These are phyloP conservation scores for Lasioglossum marginatum DNA, from an alignment of 2,888 invertebrate genomes.

Conservation along the genomic window DNA sequence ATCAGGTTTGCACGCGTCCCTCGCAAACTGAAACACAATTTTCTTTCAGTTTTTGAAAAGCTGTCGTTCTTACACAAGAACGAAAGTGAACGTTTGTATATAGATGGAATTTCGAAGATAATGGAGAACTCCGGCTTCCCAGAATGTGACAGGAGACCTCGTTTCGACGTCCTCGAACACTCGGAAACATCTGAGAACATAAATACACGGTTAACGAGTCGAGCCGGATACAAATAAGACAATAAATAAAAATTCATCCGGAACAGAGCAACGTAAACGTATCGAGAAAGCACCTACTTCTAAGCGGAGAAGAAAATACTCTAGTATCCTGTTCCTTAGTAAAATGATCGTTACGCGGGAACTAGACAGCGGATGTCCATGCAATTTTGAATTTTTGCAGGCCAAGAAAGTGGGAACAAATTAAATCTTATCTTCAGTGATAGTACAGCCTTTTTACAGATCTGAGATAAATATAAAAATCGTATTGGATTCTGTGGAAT, in stretches of 20 bases:
- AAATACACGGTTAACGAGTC: background rate
- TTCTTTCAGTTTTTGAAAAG: background rate
- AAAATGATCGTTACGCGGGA: background rate
- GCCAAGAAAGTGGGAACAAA: no score
- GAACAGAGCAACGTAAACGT: background rate
- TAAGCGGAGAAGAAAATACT: no score
- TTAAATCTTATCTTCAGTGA: no score
- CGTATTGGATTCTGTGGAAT: no score
- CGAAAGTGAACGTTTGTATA: background rate
- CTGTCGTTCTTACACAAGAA: background rate
- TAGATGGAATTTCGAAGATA: background rate
- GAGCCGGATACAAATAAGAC: background rate
- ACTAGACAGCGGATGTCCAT: no score
- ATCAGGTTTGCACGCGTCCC: background rate
- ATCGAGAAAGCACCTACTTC: background rate
- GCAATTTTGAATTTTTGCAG: no score
- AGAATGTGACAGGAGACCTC: background rate
- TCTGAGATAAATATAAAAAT: no score
- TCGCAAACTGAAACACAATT: background rate
- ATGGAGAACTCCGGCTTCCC: background rate
- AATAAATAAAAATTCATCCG: background rate
- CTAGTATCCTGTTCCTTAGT: no score
- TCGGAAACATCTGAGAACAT: background rate
- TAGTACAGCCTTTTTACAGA: no score
- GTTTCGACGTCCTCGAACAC: background rate